Evolutionary conservation across 2,888 invertebrate genomes (phyloP).

Genomic region (Aporophyla nigra): DNA sequence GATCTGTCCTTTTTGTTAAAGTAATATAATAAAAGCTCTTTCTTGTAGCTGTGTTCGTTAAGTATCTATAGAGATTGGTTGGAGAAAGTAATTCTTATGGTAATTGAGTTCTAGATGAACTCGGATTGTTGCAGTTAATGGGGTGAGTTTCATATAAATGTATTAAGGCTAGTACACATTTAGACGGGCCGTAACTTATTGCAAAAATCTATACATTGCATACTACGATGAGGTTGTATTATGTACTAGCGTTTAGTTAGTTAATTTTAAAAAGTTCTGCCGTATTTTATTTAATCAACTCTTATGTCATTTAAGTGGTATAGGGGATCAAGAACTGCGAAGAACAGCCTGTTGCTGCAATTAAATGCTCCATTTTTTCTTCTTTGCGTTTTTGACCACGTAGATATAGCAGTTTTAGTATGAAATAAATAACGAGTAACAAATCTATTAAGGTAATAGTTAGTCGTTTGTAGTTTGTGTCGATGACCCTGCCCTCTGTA

Average conservation of each 20-base stretch:
- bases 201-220: background rate
- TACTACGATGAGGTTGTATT: too few relatives aligned
- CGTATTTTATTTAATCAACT: background rate
- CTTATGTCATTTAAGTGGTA: background rate
- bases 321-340: too few relatives aligned
- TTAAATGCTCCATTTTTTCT: too few relatives aligned
- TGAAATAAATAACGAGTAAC: too few relatives aligned
- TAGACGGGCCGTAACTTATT: background rate
- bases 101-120: constrained; percentile 26
- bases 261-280: background rate
- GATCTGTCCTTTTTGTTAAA: constrained; percentile 30
- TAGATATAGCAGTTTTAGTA: too few relatives aligned
- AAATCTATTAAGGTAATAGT: too few relatives aligned
- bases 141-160: background rate
- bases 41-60: constrained; percentile 5
- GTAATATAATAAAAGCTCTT: constrained; percentile 32
- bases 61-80: constrained; percentile 17
- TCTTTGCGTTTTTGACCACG: too few relatives aligned
- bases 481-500: too few relatives aligned
- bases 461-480: too few relatives aligned
- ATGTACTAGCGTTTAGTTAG: background rate
- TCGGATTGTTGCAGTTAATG: background rate
- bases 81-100: constrained; percentile 20
- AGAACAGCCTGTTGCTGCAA: too few relatives aligned
- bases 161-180: background rate